These are phyloP conservation scores for Steatornis caripensis DNA, from an alignment of 2,113 vertebrate species.

Conservation along the genomic window DNA sequence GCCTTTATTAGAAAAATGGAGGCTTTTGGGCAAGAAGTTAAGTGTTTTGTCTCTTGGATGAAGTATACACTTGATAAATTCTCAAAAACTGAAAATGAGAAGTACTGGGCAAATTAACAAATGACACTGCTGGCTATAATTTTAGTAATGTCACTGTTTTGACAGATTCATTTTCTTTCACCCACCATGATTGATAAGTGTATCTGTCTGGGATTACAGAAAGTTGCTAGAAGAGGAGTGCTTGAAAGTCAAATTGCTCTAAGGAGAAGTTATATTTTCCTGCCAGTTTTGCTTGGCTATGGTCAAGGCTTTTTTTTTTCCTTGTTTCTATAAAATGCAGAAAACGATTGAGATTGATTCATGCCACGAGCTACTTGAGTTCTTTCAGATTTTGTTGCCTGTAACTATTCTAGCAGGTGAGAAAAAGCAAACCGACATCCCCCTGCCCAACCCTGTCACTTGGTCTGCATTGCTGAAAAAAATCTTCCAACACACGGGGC, in stretches of 20 bases:
- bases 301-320: slow-evolving; percentile 53
- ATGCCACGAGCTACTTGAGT: slow-evolving; percentile 25
- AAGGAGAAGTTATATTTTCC: slow-evolving; percentile 51
- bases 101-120: background rate
- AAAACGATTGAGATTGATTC: slow-evolving; percentile 67
- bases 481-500: background rate
- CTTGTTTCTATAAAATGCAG: slow-evolving; percentile 39
- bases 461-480: background rate
- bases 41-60: background rate
- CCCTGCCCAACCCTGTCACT: background rate
- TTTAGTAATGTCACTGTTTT: background rate
- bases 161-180: slow-evolving; percentile 34
- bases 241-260: slow-evolving; percentile 58
- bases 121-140: background rate
- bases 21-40: background rate
- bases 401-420: background rate
- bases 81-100: background rate
- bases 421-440: background rate
- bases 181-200: slow-evolving; percentile 27
- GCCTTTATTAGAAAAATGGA: background rate
- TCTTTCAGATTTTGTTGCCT: background rate
- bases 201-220: slow-evolving; percentile 47
- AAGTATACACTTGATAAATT: background rate
- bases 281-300: slow-evolving; percentile 19
- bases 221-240: slow-evolving; percentile 31